Conservation (phyloP, 2,888 invertebrate species). For the Odontocerum albicorne region DNA sequence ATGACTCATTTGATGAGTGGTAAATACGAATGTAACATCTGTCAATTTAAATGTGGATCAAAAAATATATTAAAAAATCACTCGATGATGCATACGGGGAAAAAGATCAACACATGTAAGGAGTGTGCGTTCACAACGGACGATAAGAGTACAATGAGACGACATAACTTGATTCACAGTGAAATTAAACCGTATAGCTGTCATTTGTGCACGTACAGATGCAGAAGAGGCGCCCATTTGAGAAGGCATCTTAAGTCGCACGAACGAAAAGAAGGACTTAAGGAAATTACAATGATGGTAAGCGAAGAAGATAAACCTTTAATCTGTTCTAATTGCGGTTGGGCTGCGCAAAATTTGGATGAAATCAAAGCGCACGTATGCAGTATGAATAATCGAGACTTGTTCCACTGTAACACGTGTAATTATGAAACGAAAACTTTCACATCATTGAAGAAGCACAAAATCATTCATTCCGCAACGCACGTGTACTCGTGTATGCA, state of each 20-base stretch:
- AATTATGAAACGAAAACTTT: not conserved
- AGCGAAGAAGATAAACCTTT: conserved; percentile 11
- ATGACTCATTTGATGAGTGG: conserved; percentile 3
- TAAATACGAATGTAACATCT: conserved; percentile 3
- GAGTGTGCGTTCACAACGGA: conserved; percentile 13
- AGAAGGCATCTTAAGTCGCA: conserved; percentile 19
- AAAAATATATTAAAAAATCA: conserved; percentile 2
- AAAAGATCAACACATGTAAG: conserved; percentile 12
- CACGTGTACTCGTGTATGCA: not conserved
- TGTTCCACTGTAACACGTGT: conserved; percentile 16
- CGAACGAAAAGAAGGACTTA: conserved; percentile 11
- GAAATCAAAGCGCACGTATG: conserved; percentile 5
- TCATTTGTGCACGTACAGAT: conserved; percentile 16
- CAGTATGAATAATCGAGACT: not conserved
- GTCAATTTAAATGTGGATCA: conserved; percentile 4
- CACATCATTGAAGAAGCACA: conserved; percentile 1
- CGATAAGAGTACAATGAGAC: conserved; percentile 6
- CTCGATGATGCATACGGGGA: conserved; percentile 10
- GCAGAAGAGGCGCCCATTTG: conserved; percentile 12
- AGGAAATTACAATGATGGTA: conserved; percentile 1
- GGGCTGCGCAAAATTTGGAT: not conserved
- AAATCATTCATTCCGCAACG: conserved; percentile 6
- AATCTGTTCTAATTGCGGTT: conserved; percentile 12
- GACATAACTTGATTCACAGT: conserved; percentile 19
- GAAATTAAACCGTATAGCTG: conserved; percentile 16